A percentile compares a stretch with the other conserved stretches of the same genome.
These are phyloP conservation scores for Harpagifer antarcticus DNA, from an alignment of 2,797 vertebrate genomes.

Conservation along the genomic window DNA sequence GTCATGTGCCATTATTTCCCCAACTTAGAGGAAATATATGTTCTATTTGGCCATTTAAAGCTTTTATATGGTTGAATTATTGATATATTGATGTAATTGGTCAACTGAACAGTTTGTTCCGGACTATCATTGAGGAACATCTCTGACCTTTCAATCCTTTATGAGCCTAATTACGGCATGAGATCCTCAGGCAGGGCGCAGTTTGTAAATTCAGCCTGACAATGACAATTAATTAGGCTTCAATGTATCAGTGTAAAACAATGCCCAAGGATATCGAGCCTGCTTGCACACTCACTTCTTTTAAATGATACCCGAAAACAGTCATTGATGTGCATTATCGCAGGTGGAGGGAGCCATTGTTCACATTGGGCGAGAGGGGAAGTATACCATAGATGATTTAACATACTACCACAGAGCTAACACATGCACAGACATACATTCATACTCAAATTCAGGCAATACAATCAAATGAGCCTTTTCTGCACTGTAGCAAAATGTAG, in stretches of 20 bases:
- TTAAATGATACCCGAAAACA: conserved; percentile 50
- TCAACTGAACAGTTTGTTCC: not conserved
- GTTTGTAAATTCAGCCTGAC: conserved; percentile 51
- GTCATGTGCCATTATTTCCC: not conserved
- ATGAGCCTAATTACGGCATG: conserved; percentile 41
- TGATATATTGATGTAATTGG: not conserved
- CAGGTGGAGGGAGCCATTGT: not conserved
- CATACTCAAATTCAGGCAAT: not conserved
- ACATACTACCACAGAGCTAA: conserved; percentile 3
- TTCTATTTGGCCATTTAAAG: not conserved
- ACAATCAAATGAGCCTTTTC: conserved; percentile 2
- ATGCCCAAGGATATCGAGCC: conserved; percentile 42
- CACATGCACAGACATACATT: not conserved
- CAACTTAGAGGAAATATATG: not conserved
- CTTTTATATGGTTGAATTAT: not conserved
- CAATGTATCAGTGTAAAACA: conserved; percentile 39
- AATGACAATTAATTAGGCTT: conserved; percentile 57
- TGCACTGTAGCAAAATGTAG: not conserved
- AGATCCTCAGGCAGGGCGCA: conserved; percentile 24
- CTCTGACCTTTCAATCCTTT: conserved; percentile 44
- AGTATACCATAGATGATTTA: not conserved
- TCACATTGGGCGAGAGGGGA: not conserved
- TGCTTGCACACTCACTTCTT: conserved; percentile 21
- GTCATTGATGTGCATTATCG: conserved; percentile 25
- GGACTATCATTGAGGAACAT: conserved; percentile 11